Evolutionary conservation across 2,888 invertebrate species (phyloP), one percentile per base, ranked within the genome.

Genomic region (Drosophila cracens): DNA sequence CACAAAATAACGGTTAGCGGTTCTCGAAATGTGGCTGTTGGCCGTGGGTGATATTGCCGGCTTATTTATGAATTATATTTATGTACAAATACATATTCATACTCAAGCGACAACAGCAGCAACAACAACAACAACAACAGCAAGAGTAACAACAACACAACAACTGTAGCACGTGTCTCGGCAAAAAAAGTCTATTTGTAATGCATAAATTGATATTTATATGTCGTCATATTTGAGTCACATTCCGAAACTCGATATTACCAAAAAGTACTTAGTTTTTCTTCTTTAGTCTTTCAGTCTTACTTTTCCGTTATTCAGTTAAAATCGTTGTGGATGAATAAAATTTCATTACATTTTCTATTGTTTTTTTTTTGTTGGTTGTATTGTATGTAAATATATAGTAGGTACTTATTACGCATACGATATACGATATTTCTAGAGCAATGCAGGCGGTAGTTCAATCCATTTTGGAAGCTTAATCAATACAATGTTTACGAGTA

Each of bases 371-470:
- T 34, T 38, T 56, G 6, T 52, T 38, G 31, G 18, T 52, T 29
- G 13, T 36, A 33, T 25, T 56, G 25, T 54, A 43, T 70, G 25
- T 59, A 38, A 33, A 40, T 71, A 67, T 66, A 66, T 68, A 60
- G 52, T 52, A 46, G 67, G 58, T 65, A 57, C 40, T 51, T 33
- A 63, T 72, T 76, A 75, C 80, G 81, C 64, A 74, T 85, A 80
- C 76, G 68, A 68, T 79, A 74, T 68, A 70, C 70, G 68, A 68
- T 77, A 68, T 77, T 72, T 78, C 75, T 76, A 80, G 73, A 79
- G 87, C 87, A 87, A 86, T 89, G 84, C 87, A 90, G 90, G 88
- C 90, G 88, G 83, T 84, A 87, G 90, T 90, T 91, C 91, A 90
- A 88, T 88, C 88, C 91, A 91, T 85, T 81, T 81, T 82, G 87